Evolutionary conservation across 2,888 invertebrate genomes (phyloP).

Genomic region (Flabesymbios commensalis): DNA sequence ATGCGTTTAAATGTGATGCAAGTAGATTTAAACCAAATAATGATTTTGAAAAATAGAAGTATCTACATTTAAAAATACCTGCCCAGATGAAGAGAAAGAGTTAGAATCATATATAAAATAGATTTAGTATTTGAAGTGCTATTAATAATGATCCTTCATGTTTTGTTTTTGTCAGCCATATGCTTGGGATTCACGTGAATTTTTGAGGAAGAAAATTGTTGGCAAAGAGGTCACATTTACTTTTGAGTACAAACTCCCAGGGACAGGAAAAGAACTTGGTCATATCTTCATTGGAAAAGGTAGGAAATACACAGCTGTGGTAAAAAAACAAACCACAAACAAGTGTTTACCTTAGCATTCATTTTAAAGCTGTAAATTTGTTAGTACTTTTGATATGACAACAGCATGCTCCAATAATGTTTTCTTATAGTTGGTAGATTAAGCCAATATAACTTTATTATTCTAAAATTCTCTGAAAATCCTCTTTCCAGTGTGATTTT

Average conservation of each 20-base stretch:
- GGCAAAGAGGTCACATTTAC: constrained; percentile 90
- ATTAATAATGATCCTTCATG: too few species aligned
- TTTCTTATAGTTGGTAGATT: background rate
- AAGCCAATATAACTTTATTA: background rate
- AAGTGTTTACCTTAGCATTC: too few species aligned
- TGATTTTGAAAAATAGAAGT: too few species aligned
- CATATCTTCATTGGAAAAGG: constrained; percentile 84
- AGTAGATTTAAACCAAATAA: too few species aligned
- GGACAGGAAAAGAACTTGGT: constrained; percentile 82
- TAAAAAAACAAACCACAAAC: background rate
- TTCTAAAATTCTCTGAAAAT: background rate
- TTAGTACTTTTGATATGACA: background rate
- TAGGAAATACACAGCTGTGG: constrained; percentile 41
- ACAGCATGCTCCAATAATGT: background rate
- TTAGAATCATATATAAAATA: too few species aligned
- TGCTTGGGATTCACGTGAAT: constrained; percentile 98
- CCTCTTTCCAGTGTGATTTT: too few species aligned
- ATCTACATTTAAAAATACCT: too few species aligned
- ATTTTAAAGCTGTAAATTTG: background rate
- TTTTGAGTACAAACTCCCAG: constrained; percentile 75
- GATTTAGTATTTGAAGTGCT: too few species aligned
- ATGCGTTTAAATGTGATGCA: too few species aligned
- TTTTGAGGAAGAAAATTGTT: constrained; percentile 88
- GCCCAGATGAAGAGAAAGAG: too few species aligned
- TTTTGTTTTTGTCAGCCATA: constrained; percentile 77